A percentile compares a stretch with the other conserved stretches of the same genome.
These are phyloP conservation scores for Drosophila borealis DNA, from an alignment of 2,888 invertebrate species.

Conservation along the genomic window DNA sequence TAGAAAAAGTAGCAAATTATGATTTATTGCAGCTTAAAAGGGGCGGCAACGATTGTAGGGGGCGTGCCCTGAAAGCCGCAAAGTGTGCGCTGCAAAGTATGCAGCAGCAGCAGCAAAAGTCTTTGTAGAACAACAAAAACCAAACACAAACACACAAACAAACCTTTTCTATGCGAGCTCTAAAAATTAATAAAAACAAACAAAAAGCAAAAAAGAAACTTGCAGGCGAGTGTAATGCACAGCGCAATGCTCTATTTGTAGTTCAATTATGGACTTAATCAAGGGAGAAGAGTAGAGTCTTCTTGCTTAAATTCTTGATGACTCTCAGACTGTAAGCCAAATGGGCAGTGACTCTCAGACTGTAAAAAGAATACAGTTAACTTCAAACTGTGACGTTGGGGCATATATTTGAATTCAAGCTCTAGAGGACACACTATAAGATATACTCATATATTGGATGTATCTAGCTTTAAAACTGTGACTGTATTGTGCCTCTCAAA, in stretches of 20 bases:
- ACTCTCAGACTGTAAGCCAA: no score
- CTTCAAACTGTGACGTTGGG: no score
- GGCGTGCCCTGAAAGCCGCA: slow-evolving; percentile 57
- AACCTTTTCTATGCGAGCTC: slow-evolving; percentile 33
- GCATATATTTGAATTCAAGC: no score
- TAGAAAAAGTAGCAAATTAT: slow-evolving; percentile 78
- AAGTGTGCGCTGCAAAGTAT: slow-evolving; percentile 64
- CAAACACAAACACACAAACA: slow-evolving; percentile 14
- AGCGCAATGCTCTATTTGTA: neutral
- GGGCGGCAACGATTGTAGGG: slow-evolving; percentile 4
- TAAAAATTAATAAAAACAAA: slow-evolving; percentile 33
- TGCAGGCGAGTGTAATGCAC: neutral
- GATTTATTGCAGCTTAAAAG: slow-evolving; percentile 70
- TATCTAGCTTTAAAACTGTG: no score
- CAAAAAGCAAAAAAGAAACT: slow-evolving; percentile 20
- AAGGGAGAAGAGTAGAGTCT: no score
- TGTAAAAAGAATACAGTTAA: no score
- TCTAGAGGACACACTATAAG: no score
- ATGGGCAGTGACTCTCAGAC: no score
- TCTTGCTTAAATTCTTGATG: no score
- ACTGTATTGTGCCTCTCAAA: no score
- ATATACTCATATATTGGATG: no score
- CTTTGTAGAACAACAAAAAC: slow-evolving; percentile 14
- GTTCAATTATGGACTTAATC: no score
- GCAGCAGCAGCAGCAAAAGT: slow-evolving; percentile 39